Percentiles rank a stretch among this genome's conserved stretches.
Conservation (phyloP, 2,888 invertebrate genomes). For the Spisula solida region DNA sequence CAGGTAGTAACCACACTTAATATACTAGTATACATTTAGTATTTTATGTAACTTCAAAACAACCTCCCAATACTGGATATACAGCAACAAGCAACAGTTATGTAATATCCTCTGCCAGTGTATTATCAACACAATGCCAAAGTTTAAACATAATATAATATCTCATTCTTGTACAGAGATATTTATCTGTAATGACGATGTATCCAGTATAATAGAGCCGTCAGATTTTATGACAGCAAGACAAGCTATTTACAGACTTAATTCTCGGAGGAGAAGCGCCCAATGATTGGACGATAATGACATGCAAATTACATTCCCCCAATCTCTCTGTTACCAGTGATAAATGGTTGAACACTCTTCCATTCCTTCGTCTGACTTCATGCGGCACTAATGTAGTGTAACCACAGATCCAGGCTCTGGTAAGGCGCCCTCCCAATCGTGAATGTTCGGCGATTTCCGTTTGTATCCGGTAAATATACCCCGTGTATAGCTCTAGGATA, state of each 20-base stretch:
- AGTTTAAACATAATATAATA: slow-evolving; percentile 23
- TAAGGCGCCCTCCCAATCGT: too few species aligned
- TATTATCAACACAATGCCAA: not conserved
- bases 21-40: too few species aligned
- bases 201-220: slow-evolving; percentile 18
- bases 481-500: too few species aligned
- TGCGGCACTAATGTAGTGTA: not conserved
- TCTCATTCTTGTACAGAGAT: not conserved
- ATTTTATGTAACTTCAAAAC: too few species aligned
- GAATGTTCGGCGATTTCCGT: too few species aligned
- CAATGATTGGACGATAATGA: slow-evolving; percentile 38
- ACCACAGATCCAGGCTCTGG: too few species aligned
- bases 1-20: too few species aligned
- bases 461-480: too few species aligned
- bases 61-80: too few species aligned
- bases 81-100: too few species aligned
- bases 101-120: not conserved
- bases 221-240: slow-evolving; percentile 47
- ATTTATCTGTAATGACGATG: not conserved
- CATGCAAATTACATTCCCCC: slow-evolving; percentile 43
- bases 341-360: not conserved
- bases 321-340: slow-evolving; percentile 13
- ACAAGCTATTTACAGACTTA: slow-evolving; percentile 24
- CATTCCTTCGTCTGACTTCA: not conserved
- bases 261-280: slow-evolving; percentile 24